A percentile compares a stretch with the other conserved stretches of the same genome.
These are phyloP conservation scores for Mugil cephalus DNA, from an alignment of 2,113 vertebrate genomes.

Conservation along the genomic window DNA sequence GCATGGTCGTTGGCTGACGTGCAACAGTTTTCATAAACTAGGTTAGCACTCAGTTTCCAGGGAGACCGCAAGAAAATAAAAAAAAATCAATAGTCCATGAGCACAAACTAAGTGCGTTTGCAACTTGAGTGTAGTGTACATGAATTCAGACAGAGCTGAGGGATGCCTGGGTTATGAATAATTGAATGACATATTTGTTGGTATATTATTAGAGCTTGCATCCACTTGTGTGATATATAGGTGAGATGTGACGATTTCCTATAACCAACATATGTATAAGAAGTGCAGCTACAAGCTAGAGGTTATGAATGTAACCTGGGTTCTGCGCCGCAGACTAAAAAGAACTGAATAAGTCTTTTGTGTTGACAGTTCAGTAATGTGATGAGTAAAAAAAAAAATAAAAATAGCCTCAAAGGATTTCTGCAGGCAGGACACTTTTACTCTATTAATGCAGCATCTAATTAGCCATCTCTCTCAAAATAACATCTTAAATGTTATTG, in stretches of 20 bases:
- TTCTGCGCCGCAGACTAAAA: constrained; percentile 25
- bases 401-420: constrained; percentile 40
- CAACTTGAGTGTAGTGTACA: constrained; percentile 11
- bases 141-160: too few species aligned
- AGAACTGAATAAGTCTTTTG: constrained; percentile 27
- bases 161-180: too few species aligned
- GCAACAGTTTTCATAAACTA: constrained; percentile 8
- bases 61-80: background rate
- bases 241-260: background rate
- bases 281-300: constrained; percentile 9
- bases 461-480: constrained; percentile 49
- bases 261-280: background rate
- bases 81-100: constrained; percentile 31
- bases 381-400: constrained; percentile 19
- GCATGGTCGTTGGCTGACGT: constrained; percentile 7
- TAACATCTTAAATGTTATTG: constrained; percentile 52
- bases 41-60: constrained; percentile 33
- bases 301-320: constrained; percentile 10
- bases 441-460: constrained; percentile 47
- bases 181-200: background rate
- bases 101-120: background rate
- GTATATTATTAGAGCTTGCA: background rate
- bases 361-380: constrained; percentile 56
- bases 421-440: constrained; percentile 44
- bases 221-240: background rate